Conservation (phyloP, 2,797 vertebrate genomes). For the Anolis apletophallus region DNA sequence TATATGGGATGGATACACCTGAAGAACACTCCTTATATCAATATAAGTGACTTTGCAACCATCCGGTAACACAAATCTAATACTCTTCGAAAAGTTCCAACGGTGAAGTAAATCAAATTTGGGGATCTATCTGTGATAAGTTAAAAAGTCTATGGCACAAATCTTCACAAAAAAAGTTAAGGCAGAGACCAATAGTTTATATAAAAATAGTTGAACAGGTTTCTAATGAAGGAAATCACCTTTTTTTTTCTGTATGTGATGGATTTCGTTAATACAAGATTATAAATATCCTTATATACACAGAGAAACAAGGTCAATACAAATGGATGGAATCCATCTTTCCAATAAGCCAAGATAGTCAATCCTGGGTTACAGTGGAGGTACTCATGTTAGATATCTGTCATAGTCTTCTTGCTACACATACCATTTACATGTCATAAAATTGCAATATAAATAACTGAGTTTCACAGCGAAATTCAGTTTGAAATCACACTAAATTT, state of each 20-base stretch:
- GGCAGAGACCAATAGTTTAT: conserved; percentile 66
- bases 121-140: conserved; percentile 58
- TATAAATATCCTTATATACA: conserved; percentile 74
- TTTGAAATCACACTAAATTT: conserved; percentile 44
- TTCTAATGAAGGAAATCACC: conserved; percentile 71
- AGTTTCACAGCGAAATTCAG: conserved; percentile 63
- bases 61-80: conserved; percentile 28
- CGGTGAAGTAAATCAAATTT: conserved; percentile 51
- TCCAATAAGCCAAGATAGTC: conserved; percentile 49
- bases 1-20: conserved; percentile 40
- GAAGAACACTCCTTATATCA: conserved; percentile 11
- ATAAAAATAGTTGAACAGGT: conserved; percentile 73
- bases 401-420: conserved; percentile 66
- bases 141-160: conserved; percentile 69
- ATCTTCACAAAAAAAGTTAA: conserved; percentile 69
- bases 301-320: conserved; percentile 53
- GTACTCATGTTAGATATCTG: conserved; percentile 63
- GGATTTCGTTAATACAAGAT: conserved; percentile 66
- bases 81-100: conserved; percentile 34
- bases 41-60: conserved; percentile 38
- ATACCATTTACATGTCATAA: conserved; percentile 51
- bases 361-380: conserved; percentile 57
- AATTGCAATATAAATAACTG: conserved; percentile 60
- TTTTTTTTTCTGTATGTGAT: conserved; percentile 43
- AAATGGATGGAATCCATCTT: conserved; percentile 46